phyloP scores from a whole-genome alignment of 1,140 invertebrate genomes.

The Zaprionus camerounensis region DNA sequence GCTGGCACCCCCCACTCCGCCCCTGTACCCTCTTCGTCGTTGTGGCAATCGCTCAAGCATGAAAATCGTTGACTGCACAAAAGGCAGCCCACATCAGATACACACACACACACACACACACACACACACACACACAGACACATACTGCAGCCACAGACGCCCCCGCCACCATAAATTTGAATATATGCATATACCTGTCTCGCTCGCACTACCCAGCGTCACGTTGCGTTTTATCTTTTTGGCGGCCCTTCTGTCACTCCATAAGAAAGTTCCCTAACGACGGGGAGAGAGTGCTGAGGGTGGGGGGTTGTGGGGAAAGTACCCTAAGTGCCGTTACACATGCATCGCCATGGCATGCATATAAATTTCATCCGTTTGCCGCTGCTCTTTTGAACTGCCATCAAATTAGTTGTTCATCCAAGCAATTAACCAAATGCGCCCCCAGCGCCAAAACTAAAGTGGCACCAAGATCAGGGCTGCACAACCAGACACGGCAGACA shows the following conservation, averaged over 20 bases:
- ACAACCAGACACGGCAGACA: not conserved
- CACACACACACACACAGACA: constrained; percentile 8
- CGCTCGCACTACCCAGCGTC: constrained; percentile 24
- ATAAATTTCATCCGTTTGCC: constrained; percentile 77
- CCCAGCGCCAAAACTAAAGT: constrained; percentile 26
- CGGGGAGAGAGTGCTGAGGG: not conserved
- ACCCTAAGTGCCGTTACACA: constrained; percentile 77
- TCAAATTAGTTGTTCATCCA: constrained; percentile 82
- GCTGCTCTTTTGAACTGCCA: constrained; percentile 76
- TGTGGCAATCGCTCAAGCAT: constrained; percentile 78
- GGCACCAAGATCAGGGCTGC: constrained; percentile 41
- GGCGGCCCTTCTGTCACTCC: constrained; percentile 34
- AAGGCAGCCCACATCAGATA: constrained; percentile 63
- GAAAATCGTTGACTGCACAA: constrained; percentile 82
- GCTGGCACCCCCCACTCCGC: not conserved
- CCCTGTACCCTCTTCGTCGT: constrained; percentile 20
- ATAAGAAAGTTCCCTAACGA: not conserved
- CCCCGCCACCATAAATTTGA: constrained; percentile 66
- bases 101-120: constrained; percentile 39
- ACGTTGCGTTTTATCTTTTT: constrained; percentile 68
- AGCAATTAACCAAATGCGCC: constrained; percentile 77
- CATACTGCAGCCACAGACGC: constrained; percentile 11
- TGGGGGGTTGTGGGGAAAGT: not conserved
- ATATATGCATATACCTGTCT: constrained; percentile 38
- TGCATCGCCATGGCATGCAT: constrained; percentile 63